A percentile compares a stretch with the other conserved stretches of the same genome.
Conservation (phyloP, 2,888 invertebrate genomes). For the Tenodera sinensis region DNA sequence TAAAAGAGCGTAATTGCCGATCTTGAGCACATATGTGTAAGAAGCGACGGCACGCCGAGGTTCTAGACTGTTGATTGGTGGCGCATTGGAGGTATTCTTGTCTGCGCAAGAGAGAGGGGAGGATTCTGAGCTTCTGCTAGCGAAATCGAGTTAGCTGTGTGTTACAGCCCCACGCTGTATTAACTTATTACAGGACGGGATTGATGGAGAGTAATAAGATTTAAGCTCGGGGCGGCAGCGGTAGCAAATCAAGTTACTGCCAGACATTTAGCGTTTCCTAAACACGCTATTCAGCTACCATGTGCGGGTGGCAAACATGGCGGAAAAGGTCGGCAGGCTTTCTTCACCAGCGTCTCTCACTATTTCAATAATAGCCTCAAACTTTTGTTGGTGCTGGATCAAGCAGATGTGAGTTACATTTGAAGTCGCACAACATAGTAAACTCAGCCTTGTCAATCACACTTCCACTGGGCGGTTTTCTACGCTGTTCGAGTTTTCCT, state of each 20-base stretch:
- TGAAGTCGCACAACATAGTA: no score
- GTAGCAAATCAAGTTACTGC: constrained; percentile 21
- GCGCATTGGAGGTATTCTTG: background rate
- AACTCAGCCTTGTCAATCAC: no score
- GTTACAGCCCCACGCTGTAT: constrained; percentile 12
- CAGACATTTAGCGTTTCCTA: constrained; percentile 31
- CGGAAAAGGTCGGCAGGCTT: background rate
- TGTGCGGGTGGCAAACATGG: background rate
- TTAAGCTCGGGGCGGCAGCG: background rate
- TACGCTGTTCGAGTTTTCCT: no score
- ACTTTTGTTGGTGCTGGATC: no score
- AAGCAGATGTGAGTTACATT: no score
- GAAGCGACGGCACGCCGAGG: background rate
- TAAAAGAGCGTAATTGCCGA: no score
- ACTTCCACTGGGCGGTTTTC: no score
- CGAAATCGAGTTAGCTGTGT: constrained; percentile 14
- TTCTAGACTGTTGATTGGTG: background rate
- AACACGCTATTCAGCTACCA: constrained; percentile 30
- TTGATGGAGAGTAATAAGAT: constrained; percentile 15
- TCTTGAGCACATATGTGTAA: no score
- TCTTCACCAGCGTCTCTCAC: background rate
- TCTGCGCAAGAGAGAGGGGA: background rate
- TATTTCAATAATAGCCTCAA: no score
- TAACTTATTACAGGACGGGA: constrained; percentile 15
- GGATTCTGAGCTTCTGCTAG: background rate